A percentile compares a stretch with the other conserved stretches of the same genome.
Evolutionary conservation across 1,140 invertebrate species (phyloP).

Genomic region (Penaeus vannamei): DNA sequence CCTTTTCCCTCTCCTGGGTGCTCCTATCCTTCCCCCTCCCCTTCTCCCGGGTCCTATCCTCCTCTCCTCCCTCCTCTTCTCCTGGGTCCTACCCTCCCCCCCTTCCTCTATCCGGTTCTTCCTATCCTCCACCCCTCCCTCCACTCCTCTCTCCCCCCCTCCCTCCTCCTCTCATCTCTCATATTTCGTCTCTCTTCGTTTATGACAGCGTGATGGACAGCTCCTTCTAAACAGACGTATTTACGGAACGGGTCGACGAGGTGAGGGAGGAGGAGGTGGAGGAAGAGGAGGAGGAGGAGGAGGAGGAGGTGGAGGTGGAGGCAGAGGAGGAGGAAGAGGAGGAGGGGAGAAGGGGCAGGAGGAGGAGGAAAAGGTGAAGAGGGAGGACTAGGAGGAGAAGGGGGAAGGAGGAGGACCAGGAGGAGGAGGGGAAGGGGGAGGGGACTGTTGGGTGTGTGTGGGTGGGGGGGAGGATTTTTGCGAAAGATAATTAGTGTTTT

Average conservation of each 20-base stretch:
- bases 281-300: neutral
- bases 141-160: neutral
- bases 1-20: neutral
- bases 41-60: neutral
- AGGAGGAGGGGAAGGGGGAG: neutral
- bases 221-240: no score
- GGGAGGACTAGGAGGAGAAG: neutral
- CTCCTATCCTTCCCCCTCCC: constrained; percentile 6
- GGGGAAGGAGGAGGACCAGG: neutral
- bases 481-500: no score
- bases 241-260: neutral
- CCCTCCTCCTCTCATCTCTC: neutral
- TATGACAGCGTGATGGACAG: neutral
- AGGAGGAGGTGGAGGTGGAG: neutral
- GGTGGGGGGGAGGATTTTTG: no score
- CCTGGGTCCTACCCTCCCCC: no score
- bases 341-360: neutral
- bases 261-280: neutral
- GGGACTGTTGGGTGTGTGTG: no score
- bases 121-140: no score
- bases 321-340: no score
- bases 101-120: no score
- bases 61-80: neutral
- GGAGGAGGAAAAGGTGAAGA: no score
- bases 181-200: neutral